These are phyloP conservation scores for Otolemur garnettii DNA, from an alignment of 2,113 vertebrate species.

Conservation along the genomic window DNA sequence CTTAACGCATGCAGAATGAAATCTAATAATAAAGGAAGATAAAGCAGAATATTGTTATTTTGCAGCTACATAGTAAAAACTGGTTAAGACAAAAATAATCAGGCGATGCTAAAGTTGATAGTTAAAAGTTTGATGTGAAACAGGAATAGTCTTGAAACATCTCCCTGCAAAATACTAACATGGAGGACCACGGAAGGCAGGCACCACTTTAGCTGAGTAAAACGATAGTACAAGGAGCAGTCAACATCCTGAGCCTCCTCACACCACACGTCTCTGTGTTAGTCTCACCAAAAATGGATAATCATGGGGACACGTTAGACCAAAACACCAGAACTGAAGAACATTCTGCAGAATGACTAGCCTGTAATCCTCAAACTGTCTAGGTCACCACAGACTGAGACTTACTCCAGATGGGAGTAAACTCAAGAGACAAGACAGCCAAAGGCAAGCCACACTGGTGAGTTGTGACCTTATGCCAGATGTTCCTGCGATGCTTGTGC, in stretches of 20 bases:
- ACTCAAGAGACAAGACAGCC: not conserved
- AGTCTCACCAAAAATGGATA: not conserved
- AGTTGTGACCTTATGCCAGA: fast-evolving
- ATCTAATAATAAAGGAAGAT: not conserved
- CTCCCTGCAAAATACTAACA: too few species aligned
- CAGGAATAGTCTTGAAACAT: not conserved
- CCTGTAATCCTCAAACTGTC: not conserved
- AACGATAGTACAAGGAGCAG: not conserved
- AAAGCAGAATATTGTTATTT: not conserved
- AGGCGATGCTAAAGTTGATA: not conserved
- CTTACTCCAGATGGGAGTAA: not conserved
- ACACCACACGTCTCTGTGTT: too few species aligned
- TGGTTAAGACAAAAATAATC: not conserved
- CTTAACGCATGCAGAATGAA: too few species aligned
- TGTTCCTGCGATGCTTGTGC: fast-evolving
- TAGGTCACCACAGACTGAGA: not conserved
- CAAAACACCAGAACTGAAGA: not conserved
- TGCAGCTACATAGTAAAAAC: not conserved
- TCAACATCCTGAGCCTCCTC: not conserved
- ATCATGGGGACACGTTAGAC: not conserved
- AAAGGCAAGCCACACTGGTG: too few species aligned
- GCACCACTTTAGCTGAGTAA: not conserved
- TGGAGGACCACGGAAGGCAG: not conserved
- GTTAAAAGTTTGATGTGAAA: not conserved
- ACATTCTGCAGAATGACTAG: not conserved